Base-by-base conservation (phyloP, 2,797 vertebrate species). In the Parotocinclus haroldoi region DNA sequence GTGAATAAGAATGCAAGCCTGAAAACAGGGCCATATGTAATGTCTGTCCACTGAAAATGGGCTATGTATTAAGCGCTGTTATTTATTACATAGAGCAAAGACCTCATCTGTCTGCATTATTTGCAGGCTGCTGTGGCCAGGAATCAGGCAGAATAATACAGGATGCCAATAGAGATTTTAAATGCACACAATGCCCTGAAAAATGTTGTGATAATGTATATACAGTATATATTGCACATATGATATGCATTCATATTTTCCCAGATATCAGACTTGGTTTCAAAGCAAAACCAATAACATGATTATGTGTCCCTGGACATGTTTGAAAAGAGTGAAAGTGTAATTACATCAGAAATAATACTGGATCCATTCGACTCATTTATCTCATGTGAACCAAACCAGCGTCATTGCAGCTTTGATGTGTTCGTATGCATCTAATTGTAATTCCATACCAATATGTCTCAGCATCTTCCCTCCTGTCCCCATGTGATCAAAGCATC, bases 401-500 rank as follows among this genome's bases (percentile, higher is more conserved):
- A 71, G 66, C 73, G 74, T 82, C 82, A 79, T 86, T 79, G 71
- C 58, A 63, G 78, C 83, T 87, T 87, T 88, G 85, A 89, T 87
- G 85, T 86, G 81, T 82, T 75, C 83, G 79, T 85, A 68, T 72
- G 82, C 63, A 77, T 82, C 80, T 87, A 84, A 86, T 86, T 88
- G 75, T 74, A 76, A 81, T 85, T 84, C 80, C 78, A 76, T 64
- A 49, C 74, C 76, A 81, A 71, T 57, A 71, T 53, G 62, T 65
- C 42, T 74, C 44, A 27, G 19, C 17, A 42, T 52, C 56, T 10
- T 37, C 16, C 16, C 61, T 60, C 58, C 18, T 16, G 16, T 63
- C 57, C 61, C 39, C 38, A 16, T 44, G 48, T 45, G 27, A 27
- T 27, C 27, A 27, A 27, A 27, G 27, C 27, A 27, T 7, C 59